These are phyloP conservation scores for Diplodus puntazzo DNA, from an alignment of 2,797 vertebrate species.

Conservation along the genomic window DNA sequence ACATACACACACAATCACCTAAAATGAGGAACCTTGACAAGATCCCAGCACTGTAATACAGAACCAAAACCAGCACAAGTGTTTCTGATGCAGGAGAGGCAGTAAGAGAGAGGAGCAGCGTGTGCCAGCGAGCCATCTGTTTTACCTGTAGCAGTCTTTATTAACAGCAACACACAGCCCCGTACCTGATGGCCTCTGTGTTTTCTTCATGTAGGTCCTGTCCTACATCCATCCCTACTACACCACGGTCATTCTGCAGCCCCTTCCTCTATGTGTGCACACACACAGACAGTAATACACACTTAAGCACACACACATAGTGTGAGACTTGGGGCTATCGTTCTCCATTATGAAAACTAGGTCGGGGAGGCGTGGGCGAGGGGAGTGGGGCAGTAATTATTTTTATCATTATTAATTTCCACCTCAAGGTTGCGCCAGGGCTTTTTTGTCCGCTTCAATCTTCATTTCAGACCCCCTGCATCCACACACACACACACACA, in stretches of 20 bases:
- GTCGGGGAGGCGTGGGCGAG: slow-evolving; percentile 80
- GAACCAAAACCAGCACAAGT: slow-evolving; percentile 5
- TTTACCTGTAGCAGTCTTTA: slow-evolving; percentile 62
- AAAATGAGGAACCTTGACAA: slow-evolving; percentile 29
- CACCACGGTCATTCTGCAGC: slow-evolving; percentile 52
- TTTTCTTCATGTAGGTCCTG: slow-evolving; percentile 74
- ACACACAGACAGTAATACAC: slow-evolving; percentile 49
- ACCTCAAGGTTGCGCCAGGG: slow-evolving; percentile 85
- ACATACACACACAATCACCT: not conserved
- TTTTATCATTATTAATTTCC: slow-evolving; percentile 91
- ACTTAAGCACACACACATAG: slow-evolving; percentile 47
- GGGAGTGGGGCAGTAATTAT: slow-evolving; percentile 86
- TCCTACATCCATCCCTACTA: slow-evolving; percentile 75
- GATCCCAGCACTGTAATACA: not conserved
- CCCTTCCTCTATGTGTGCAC: slow-evolving; percentile 49
- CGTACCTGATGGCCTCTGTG: slow-evolving; percentile 59
- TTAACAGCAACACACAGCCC: slow-evolving; percentile 43
- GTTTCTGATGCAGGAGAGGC: slow-evolving; percentile 20
- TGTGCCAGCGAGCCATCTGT: slow-evolving; percentile 57
- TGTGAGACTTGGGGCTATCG: slow-evolving; percentile 82
- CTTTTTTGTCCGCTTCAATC: slow-evolving; percentile 85
- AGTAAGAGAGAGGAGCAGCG: not conserved
- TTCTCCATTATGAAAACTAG: slow-evolving; percentile 87
- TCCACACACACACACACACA: slow-evolving; percentile 63
- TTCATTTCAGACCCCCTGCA: slow-evolving; percentile 76